Percentiles rank a stretch among this genome's conserved stretches.
Conservation (phyloP, 1,140 invertebrate genomes). For the Nymphalis io region DNA sequence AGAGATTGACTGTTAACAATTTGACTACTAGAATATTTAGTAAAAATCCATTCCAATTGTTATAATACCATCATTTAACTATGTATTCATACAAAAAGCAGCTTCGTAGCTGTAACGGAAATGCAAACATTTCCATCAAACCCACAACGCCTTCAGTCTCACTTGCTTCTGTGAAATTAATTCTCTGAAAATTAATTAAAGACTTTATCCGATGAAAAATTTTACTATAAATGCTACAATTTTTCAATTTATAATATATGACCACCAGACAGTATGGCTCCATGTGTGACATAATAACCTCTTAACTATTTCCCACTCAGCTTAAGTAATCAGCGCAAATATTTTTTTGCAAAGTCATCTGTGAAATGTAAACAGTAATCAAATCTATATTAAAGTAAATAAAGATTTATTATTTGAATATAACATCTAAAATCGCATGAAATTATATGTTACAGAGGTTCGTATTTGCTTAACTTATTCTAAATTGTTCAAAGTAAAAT, state of each 20-base stretch:
- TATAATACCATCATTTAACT: no score
- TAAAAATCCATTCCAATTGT: no score
- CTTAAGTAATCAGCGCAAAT: not conserved
- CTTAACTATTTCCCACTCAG: conserved; percentile 9
- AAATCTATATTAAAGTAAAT: not conserved
- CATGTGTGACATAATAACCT: conserved; percentile 24
- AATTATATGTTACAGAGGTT: not conserved
- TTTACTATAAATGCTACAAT: not conserved
- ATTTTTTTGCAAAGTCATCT: conserved; percentile 1
- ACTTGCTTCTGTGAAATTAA: not conserved
- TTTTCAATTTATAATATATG: conserved; percentile 14
- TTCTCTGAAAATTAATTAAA: conserved; percentile 1
- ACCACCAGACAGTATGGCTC: conserved; percentile 26
- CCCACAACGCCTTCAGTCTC: not conserved
- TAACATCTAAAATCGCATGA: not conserved
- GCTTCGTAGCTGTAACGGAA: not conserved
- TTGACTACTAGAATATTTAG: no score
- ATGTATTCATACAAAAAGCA: no score
- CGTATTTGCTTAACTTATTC: not conserved
- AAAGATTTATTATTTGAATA: not conserved
- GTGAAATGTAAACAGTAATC: not conserved
- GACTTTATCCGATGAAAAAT: not conserved
- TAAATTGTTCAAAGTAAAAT: not conserved
- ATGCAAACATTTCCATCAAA: not conserved
- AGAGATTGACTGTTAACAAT: no score